Evolutionary conservation across 2,797 vertebrate species (phyloP), one percentile per base, ranked within the genome.

Genomic region (Triplophysa yarkandensis): DNA sequence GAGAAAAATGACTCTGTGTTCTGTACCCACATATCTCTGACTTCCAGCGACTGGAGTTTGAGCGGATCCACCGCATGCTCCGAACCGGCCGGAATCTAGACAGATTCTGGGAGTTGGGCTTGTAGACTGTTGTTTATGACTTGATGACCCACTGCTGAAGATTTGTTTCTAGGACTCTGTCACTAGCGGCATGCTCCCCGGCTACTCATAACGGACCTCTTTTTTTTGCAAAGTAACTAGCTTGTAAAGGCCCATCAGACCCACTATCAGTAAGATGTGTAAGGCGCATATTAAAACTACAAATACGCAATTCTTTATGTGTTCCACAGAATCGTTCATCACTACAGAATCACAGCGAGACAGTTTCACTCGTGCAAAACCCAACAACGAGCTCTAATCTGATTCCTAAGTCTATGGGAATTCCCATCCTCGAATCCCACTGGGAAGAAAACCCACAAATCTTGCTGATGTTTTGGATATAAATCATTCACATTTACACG

Each of bases 21-120:
- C 87, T 80, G 13, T 74, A 83, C 84, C 88, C 82, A 86, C 88
- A 89, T 88, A 86, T 79, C 74, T 88, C 79, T 58, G 43, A 13
- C 63, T 67, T 39, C 52, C 60, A 55, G 19, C 28, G 62, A 32
- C 48, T 68, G 13, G 27, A 27, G 13, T 67, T 54, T 63, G 46
- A 63, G 19, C 52, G n/a, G 58, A 71, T 55, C 72, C 36, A 21
- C 14, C 19, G 28, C 60, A 41, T 52, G 27, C 74, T 6, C 17
- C 3, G 36, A 25, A 43, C 71, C 30, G 50, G 70, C 23, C 6
- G 16, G 52, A 61, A 61, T 74, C 63, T 75, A 63, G 9, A 58
- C 66, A 69, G 68, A 74, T 74, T 48, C 48, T 50, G 72, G 71
- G 68, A 82, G 77, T 71, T 73, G 61, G 44, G 62, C 52, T 79